These are phyloP conservation scores for Callocephalon fimbriatum DNA, from an alignment of 2,113 vertebrate species.

Conservation along the genomic window DNA sequence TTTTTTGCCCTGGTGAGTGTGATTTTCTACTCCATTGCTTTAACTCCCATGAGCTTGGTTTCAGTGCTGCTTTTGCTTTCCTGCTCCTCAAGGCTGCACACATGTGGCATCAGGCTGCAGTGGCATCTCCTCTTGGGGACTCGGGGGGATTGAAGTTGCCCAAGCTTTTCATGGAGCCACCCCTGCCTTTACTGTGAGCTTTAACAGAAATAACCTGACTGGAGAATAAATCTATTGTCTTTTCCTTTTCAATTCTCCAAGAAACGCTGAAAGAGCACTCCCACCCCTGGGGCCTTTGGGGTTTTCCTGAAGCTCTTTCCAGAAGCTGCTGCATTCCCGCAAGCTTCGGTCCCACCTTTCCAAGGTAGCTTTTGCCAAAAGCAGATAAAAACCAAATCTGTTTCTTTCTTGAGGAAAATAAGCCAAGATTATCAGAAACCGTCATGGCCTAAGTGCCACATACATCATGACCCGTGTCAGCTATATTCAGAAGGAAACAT, in stretches of 20 bases:
- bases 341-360: not conserved
- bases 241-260: not conserved
- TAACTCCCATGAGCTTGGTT: not conserved
- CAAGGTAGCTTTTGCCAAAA: not conserved
- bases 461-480: fast-evolving
- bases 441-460: not conserved
- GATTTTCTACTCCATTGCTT: not conserved
- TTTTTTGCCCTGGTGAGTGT: fast-evolving
- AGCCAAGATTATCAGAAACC: not conserved
- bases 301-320: not conserved
- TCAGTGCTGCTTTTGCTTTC: not conserved
- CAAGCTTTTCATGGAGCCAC: not conserved
- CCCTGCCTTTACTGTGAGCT: not conserved
- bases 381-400: not conserved
- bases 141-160: fast-evolving
- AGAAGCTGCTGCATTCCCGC: not conserved
- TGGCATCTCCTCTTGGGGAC: not conserved
- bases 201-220: not conserved
- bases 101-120: fast-evolving
- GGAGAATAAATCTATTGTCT: not conserved
- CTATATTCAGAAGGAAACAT: not conserved
- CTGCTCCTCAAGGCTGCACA: not conserved
- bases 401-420: not conserved
- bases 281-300: not conserved
- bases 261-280: not conserved